These are phyloP conservation scores for Esox lucius DNA, from an alignment of 2,797 vertebrate genomes.

Conservation along the genomic window DNA sequence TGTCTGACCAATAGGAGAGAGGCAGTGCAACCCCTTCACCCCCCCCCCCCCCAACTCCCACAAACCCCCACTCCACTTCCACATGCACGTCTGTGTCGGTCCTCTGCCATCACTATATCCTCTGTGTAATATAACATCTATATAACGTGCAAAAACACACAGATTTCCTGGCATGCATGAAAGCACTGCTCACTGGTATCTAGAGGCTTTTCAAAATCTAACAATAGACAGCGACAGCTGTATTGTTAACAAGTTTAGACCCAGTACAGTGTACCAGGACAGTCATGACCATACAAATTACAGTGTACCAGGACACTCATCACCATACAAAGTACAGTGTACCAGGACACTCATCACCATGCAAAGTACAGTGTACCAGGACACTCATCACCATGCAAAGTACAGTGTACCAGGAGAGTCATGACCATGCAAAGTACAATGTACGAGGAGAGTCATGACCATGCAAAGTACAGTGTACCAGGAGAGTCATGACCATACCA, in stretches of 20 bases:
- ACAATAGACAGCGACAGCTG: too few species aligned
- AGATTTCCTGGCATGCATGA: not conserved
- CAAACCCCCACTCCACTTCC: conserved; percentile 10
- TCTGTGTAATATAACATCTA: not conserved
- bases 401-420: too few species aligned
- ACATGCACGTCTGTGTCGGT: not conserved
- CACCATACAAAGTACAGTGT: too few species aligned
- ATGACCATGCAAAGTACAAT: too few species aligned
- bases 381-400: too few species aligned
- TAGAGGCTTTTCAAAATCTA: not conserved
- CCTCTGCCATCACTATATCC: not conserved
- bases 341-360: too few species aligned
- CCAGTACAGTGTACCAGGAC: not conserved
- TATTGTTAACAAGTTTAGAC: too few species aligned
- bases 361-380: too few species aligned
- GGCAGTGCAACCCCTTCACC: conserved; percentile 73
- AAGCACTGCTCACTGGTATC: not conserved
- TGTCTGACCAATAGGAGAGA: conserved; percentile 86
- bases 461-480: too few species aligned
- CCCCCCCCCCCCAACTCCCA: conserved; percentile 24
- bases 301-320: not conserved
- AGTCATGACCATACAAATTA: not conserved
- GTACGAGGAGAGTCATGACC: too few species aligned
- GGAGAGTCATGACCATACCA: too few species aligned
- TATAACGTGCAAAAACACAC: not conserved